Evolutionary conservation across 2,888 invertebrate species (phyloP).

Genomic region (Teleiodes luculella): DNA sequence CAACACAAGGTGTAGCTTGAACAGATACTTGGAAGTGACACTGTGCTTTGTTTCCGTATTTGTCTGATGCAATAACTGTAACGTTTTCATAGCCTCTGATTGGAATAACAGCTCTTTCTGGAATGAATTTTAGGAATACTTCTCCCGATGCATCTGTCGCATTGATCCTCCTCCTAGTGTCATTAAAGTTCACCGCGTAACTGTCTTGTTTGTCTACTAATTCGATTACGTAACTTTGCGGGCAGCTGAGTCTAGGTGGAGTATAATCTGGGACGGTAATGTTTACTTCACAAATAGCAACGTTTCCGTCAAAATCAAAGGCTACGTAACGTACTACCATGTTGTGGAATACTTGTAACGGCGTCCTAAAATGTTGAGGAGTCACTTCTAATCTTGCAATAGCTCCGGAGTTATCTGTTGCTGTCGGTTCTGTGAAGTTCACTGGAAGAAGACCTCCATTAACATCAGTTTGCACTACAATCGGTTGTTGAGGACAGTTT

Average conservation of each 20-base stretch:
- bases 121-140: conserved; percentile 88
- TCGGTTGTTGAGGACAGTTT: conserved; percentile 96
- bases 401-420: conserved; percentile 96
- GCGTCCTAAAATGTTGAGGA: conserved; percentile 93
- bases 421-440: conserved; percentile 95
- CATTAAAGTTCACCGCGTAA: conserved; percentile 94
- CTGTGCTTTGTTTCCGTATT: conserved; percentile 90
- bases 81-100: conserved; percentile 95
- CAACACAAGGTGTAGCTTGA: conserved; percentile 95
- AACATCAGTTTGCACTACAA: conserved; percentile 91
- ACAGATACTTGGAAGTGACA: conserved; percentile 97
- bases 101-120: conserved; percentile 90
- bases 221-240: conserved; percentile 96
- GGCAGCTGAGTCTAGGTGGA: conserved; percentile 92
- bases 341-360: conserved; percentile 92
- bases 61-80: conserved; percentile 92
- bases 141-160: conserved; percentile 93
- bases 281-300: conserved; percentile 97
- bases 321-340: conserved; percentile 97
- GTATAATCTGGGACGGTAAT: conserved; percentile 96
- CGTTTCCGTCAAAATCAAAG: conserved; percentile 98
- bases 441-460: conserved; percentile 94
- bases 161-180: conserved; percentile 90
- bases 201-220: conserved; percentile 93
- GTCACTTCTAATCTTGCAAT: conserved; percentile 95